These are phyloP conservation scores for Platycheirus albimanus DNA, from an alignment of 2,888 invertebrate species.

Conservation along the genomic window DNA sequence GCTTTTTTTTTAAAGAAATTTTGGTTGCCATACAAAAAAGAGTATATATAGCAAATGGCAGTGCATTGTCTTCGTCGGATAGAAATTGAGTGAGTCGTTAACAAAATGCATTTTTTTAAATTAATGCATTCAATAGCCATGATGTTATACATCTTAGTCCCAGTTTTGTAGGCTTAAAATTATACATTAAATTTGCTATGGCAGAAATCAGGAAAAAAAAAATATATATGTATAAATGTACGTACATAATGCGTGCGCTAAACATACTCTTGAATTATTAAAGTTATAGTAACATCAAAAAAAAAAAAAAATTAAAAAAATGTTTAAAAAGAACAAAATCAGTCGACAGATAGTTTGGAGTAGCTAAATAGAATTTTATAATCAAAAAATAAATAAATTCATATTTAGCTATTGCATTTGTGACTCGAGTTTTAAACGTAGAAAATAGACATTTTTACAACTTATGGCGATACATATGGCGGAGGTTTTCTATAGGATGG, in stretches of 20 bases:
- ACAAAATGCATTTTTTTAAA: constrained; percentile 1
- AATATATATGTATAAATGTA: too few species aligned
- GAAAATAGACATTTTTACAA: constrained; percentile 72
- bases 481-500: constrained; percentile 97
- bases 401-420: constrained; percentile 54
- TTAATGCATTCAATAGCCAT: constrained; percentile 39
- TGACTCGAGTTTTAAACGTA: constrained; percentile 53
- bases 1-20: constrained; percentile 40
- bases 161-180: constrained; percentile 34
- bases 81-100: constrained; percentile 16
- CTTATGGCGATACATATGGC: constrained; percentile 98
- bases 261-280: constrained; percentile 48
- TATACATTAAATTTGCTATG: constrained; percentile 22
- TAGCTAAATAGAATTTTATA: constrained; percentile 41
- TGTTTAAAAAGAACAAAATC: too few species aligned
- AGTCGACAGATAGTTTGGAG: constrained; percentile 60
- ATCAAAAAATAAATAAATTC: constrained; percentile 27
- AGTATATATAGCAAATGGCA: constrained; percentile 62
- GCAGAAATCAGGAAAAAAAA: constrained; percentile 32
- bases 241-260: background rate
- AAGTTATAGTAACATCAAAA: background rate
- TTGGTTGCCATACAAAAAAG: constrained; percentile 21
- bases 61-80: constrained; percentile 56
- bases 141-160: constrained; percentile 62
- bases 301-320: constrained; percentile 42